Evolutionary conservation across 2,888 invertebrate species (phyloP).

Genomic region (Apocheima hispidaria): DNA sequence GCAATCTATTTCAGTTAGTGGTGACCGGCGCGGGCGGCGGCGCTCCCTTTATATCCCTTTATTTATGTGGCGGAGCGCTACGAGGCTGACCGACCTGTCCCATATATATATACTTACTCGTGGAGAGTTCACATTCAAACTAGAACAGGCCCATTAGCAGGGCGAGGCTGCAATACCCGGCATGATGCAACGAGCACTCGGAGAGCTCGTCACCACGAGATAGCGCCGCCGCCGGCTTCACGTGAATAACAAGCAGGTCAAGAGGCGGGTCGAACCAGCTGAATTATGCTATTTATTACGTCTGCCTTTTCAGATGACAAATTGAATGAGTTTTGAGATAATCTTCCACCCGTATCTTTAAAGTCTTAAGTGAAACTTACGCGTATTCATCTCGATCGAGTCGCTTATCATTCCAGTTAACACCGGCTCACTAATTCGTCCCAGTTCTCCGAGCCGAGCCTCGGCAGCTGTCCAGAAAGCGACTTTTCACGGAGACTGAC

Average conservation of each 20-base stretch:
- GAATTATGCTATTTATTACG: conserved; percentile 1
- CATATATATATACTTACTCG: conserved; percentile 3
- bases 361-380: background rate
- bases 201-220: background rate
- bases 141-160: conserved; percentile 24
- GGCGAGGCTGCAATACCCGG: background rate
- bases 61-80: conserved; percentile 13
- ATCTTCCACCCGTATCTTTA: background rate
- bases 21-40: conserved; percentile 9
- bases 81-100: conserved; percentile 28
- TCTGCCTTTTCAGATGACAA: background rate
- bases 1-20: conserved; percentile 30
- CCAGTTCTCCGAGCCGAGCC: background rate
- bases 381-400: background rate
- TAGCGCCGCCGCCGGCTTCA: background rate
- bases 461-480: conserved; percentile 3
- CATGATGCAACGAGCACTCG: background rate
- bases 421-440: no score
- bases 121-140: conserved; percentile 23
- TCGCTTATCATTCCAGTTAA: conserved; percentile 6
- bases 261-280: no score
- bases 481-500: conserved; percentile 22
- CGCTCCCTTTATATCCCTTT: conserved; percentile 31
- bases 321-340: background rate
- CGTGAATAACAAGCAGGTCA: background rate